A percentile compares a stretch with the other conserved stretches of the same genome.
These are phyloP conservation scores for Elymnias hypermnestra DNA, from an alignment of 1,140 invertebrate species.

Conservation along the genomic window DNA sequence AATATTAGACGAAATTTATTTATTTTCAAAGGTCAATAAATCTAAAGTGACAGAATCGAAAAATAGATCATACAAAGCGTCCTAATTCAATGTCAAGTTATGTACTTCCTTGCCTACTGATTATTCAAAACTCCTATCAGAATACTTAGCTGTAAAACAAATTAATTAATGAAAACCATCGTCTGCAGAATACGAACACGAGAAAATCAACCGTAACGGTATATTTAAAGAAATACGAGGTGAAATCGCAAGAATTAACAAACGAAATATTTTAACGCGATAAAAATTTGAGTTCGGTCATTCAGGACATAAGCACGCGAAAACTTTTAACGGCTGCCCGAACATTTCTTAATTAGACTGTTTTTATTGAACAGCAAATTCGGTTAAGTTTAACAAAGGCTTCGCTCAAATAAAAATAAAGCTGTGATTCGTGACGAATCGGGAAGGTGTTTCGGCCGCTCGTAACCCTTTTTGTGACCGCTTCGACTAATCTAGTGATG, in stretches of 20 bases:
- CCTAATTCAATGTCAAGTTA: too few relatives aligned
- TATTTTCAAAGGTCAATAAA: too few relatives aligned
- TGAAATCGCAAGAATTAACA: conserved; percentile 24
- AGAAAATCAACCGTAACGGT: too few relatives aligned
- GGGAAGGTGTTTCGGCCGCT: conserved; percentile 64
- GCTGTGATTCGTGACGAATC: conserved; percentile 69
- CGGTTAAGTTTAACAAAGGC: conserved; percentile 68
- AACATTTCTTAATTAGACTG: conserved; percentile 72
- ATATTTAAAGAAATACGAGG: background rate
- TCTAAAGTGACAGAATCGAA: too few relatives aligned
- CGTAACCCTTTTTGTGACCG: conserved; percentile 68
- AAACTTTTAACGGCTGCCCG: conserved; percentile 55
- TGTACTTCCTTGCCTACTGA: too few relatives aligned
- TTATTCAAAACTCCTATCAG: too few relatives aligned
- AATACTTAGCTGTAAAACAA: too few relatives aligned
- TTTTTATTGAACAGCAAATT: conserved; percentile 72
- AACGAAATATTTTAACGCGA: conserved; percentile 42
- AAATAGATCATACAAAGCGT: too few relatives aligned
- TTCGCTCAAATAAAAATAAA: conserved; percentile 72
- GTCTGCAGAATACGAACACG: too few relatives aligned
- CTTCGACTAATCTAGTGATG: conserved; percentile 66
- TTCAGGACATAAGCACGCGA: conserved; percentile 34
- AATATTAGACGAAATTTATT: too few relatives aligned
- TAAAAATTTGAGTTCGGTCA: conserved; percentile 32
- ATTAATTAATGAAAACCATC: too few relatives aligned